Percentiles rank a stretch among this genome's conserved stretches.
Conservation (phyloP, 2,888 invertebrate species). For the Nesidiocoris tenuis region DNA sequence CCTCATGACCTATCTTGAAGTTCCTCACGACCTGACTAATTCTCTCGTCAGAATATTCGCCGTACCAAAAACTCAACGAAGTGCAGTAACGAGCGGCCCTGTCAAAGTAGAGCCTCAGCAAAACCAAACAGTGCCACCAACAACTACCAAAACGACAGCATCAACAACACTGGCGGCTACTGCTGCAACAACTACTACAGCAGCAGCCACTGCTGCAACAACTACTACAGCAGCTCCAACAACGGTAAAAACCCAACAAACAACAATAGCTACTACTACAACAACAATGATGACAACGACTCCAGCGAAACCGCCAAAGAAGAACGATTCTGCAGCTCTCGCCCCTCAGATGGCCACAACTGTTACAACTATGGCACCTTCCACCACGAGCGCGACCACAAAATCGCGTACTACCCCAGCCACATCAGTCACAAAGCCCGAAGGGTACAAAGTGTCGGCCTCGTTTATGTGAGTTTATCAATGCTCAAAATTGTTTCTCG, state of each 20-base stretch:
- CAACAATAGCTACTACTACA: background rate
- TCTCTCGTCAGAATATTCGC: slow-evolving; percentile 5
- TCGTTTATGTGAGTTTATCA: slow-evolving; percentile 28
- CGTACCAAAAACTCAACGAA: background rate
- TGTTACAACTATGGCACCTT: background rate
- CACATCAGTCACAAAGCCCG: background rate
- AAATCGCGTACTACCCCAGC: background rate
- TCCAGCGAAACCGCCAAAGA: background rate
- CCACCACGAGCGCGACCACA: background rate
- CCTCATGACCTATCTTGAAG: too few species aligned
- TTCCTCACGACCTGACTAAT: too few species aligned
- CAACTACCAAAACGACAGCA: background rate
- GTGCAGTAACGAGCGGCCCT: background rate
- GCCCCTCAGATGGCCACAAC: background rate
- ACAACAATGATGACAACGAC: background rate
- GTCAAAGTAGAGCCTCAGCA: too few species aligned
- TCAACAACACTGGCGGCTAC: slow-evolving; percentile 11
- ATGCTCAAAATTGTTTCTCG: too few species aligned
- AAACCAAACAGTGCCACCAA: background rate
- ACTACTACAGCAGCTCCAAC: background rate
- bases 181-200: background rate
- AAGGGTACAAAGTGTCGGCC: slow-evolving; percentile 14
- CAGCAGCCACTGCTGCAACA: background rate
- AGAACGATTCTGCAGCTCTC: background rate
- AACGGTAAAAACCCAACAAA: slow-evolving; percentile 2